These are phyloP conservation scores for Sphenopsis melanotis DNA, from an alignment of 2,797 vertebrate genomes.

Conservation along the genomic window DNA sequence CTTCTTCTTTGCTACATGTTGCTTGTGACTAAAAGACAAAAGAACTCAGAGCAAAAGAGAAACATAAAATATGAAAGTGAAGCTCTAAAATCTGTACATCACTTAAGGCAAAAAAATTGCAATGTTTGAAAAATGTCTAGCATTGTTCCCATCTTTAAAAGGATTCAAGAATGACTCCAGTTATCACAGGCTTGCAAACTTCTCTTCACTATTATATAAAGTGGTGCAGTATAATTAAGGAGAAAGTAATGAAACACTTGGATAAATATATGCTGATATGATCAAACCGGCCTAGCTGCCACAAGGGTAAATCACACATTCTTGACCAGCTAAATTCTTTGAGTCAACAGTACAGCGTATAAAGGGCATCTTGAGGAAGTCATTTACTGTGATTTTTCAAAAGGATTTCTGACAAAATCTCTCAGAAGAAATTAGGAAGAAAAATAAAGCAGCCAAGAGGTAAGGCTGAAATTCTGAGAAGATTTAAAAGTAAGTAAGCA, in stretches of 20 bases:
- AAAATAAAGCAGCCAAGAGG: neutral
- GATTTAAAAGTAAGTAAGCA: neutral
- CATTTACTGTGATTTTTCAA: slow-evolving; percentile 36
- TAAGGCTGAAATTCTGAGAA: neutral
- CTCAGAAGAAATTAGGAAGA: neutral
- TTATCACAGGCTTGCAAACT: neutral
- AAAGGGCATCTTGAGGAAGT: neutral
- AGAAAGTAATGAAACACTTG: neutral
- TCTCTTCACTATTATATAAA: neutral
- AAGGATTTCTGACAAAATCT: slow-evolving; percentile 22
- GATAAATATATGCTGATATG: neutral
- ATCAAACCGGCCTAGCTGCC: neutral
- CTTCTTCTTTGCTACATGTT: neutral
- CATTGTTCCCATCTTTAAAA: neutral
- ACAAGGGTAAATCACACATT: neutral
- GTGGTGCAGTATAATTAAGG: neutral
- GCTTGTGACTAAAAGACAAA: neutral
- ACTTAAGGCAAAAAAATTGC: neutral
- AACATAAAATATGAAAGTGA: neutral
- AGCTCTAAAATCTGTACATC: neutral
- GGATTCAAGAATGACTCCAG: neutral
- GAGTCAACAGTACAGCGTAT: neutral
- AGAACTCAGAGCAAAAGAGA: neutral
- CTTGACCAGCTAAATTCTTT: slow-evolving; percentile 6
- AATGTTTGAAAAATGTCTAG: neutral